Base-by-base conservation (phyloP, 1,140 invertebrate genomes). In the Pseudomyrmex sp. region DNA sequence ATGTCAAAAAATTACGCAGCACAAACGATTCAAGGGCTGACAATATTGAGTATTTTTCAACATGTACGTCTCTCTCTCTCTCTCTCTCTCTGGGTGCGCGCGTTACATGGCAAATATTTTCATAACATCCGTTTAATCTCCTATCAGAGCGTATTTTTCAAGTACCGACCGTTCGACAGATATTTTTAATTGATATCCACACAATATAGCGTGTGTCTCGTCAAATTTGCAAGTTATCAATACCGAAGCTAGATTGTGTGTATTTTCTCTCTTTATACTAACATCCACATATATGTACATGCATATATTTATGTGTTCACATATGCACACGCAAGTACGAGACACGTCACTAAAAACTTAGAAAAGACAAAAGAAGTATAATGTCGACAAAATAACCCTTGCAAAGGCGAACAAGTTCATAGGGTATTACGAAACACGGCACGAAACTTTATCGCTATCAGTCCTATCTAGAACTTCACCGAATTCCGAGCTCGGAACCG, bases 51-150 rank as follows among this genome's bases (percentile, higher is more conserved):
- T 80, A 80, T 80, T 80, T 80, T 80, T 61, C 76, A 48, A 80
- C 72, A 61, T 70, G 66, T 61, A 72, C 76, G 44, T 26, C 44
- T 80, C 66, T 70, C 76, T 56, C 35, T 35, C 35, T 35, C 23
- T 59, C 58, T 35, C 35, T 35, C 35, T 35, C 35, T 12, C 10
- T 61, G 35, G 35, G 7, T 5, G 35, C 18, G 15, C 66, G 66
- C 54, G 76, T 80, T 72, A 80, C 20, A 80, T 18, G 66, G 66
- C 44, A 80, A 80, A 80, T 80, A 80, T 80, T 80, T 80, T 80
- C 66, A 80, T 80, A 80, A 80, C 76, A 80, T 80, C 76, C 76
- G 46, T 80, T 80, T 80, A 80, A 80, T 80, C 76, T 80, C n/a
- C 76, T 13, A 72, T 72, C 66, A 72, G 66, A 80, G 54, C 66